These are phyloP conservation scores for Cebidichthys violaceus DNA, from an alignment of 2,113 vertebrate genomes.

Conservation along the genomic window DNA sequence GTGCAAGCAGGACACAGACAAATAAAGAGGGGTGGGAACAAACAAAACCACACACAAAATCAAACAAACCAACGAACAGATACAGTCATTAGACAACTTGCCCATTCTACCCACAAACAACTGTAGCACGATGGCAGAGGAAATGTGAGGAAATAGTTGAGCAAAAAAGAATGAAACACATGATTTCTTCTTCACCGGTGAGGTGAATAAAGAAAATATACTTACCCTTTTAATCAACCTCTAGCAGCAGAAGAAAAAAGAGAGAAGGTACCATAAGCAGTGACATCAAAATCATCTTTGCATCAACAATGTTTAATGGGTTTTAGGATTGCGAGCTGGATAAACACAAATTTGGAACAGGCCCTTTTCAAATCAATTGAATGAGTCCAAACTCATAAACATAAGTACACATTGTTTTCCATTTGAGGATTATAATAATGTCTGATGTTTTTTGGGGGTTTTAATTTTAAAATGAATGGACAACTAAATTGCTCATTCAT, in stretches of 20 bases:
- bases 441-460: background rate
- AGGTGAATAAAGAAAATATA: slow-evolving; percentile 29
- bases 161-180: background rate
- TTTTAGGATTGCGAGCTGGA: background rate
- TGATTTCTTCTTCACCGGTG: slow-evolving; percentile 11
- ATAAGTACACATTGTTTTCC: background rate
- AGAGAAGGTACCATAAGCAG: slow-evolving; percentile 50
- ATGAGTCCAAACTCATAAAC: background rate
- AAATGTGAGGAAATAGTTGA: slow-evolving; percentile 64
- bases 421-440: background rate
- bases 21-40: slow-evolving; percentile 10
- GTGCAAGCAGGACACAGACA: slow-evolving; percentile 59
- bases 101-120: slow-evolving; percentile 70
- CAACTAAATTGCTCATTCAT: background rate
- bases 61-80: slow-evolving; percentile 32
- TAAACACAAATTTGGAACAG: background rate
- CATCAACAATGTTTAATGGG: background rate
- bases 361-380: background rate
- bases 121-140: slow-evolving; percentile 67
- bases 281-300: background rate
- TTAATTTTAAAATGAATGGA: background rate
- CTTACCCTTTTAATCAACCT: slow-evolving; percentile 95
- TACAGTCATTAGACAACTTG: slow-evolving; percentile 33
- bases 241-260: slow-evolving; percentile 85
- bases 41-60: slow-evolving; percentile 31